Evolutionary conservation across 2,888 invertebrate species (phyloP).

Genomic region (Torymus tubicola): DNA sequence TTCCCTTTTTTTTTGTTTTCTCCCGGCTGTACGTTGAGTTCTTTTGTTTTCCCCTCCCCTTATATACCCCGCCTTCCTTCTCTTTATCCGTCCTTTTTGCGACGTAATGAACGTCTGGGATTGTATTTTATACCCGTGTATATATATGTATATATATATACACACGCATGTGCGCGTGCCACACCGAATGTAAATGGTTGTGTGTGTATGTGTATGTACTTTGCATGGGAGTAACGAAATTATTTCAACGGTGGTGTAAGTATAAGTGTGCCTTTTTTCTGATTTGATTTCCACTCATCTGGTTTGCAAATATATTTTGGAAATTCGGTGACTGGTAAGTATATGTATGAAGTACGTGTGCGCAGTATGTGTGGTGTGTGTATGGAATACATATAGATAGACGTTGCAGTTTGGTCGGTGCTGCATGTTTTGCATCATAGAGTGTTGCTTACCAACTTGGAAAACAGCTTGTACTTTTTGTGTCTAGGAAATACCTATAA

Average conservation of each 20-base stretch:
- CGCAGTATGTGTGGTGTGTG: neutral
- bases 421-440: neutral
- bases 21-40: neutral
- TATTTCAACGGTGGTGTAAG: too few relatives aligned
- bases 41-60: slow-evolving; percentile 16
- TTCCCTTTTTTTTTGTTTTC: slow-evolving; percentile 25
- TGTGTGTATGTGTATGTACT: too few relatives aligned
- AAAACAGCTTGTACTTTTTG: slow-evolving; percentile 55
- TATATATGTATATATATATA: too few relatives aligned
- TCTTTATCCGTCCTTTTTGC: neutral
- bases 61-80: too few relatives aligned
- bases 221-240: neutral
- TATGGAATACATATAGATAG: too few relatives aligned
- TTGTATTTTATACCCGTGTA: slow-evolving; percentile 11
- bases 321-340: too few relatives aligned
- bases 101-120: slow-evolving; percentile 33
- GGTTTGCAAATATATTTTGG: too few relatives aligned
- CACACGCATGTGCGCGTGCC: neutral
- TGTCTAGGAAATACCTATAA: slow-evolving; percentile 52
- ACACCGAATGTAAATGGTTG: neutral
- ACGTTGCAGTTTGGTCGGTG: neutral
- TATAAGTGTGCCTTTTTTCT: too few relatives aligned
- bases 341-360: too few relatives aligned
- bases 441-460: slow-evolving; percentile 54
- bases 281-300: too few relatives aligned